phyloP scores from a whole-genome alignment of 2,888 invertebrate species.

The Tineola bisselliella region DNA sequence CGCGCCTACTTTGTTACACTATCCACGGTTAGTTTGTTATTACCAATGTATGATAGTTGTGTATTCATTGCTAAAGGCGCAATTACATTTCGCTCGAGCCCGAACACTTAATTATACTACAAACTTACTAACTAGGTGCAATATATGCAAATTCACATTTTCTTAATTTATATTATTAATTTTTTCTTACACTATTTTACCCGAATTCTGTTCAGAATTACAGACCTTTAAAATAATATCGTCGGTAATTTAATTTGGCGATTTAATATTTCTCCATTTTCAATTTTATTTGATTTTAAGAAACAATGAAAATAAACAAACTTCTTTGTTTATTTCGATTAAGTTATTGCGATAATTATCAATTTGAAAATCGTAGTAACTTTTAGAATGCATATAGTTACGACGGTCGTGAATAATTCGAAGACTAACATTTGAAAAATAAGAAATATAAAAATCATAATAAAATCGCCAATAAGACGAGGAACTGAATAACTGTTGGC shows the following conservation, averaged over 20 bases:
- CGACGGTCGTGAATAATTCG: neutral
- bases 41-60: neutral
- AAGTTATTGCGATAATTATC: neutral
- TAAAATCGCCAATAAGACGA: slow-evolving; percentile 10
- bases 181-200: slow-evolving; percentile 25
- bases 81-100: slow-evolving; percentile 29
- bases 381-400: neutral
- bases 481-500: slow-evolving; percentile 5
- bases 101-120: slow-evolving; percentile 39
- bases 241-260: neutral
- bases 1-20: neutral
- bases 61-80: neutral
- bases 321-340: neutral
- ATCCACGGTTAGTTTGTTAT: neutral
- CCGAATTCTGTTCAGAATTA: neutral
- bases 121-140: slow-evolving; percentile 57
- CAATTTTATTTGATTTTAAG: neutral
- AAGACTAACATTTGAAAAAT: neutral
- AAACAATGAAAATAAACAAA: neutral
- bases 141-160: slow-evolving; percentile 46
- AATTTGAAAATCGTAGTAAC: neutral
- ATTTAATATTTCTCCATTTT: neutral
- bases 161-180: slow-evolving; percentile 20
- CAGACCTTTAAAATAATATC: neutral
- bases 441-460: neutral